Evolutionary conservation across 2,888 invertebrate genomes (phyloP), one percentile per base, ranked within the genome.

Genomic region (Pristionchus fissidentatus): DNA sequence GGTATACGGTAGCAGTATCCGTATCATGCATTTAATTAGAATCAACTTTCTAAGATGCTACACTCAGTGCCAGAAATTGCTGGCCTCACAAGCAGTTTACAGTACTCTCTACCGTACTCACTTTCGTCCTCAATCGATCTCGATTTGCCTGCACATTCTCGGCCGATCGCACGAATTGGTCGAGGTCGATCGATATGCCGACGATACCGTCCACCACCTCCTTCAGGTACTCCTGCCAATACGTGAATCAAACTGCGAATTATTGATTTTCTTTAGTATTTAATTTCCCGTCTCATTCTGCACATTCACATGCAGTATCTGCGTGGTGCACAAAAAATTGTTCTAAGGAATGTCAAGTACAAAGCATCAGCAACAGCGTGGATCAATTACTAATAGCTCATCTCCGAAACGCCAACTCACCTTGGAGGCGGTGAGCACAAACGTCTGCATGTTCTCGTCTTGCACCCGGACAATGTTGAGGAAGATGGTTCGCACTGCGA

Each of bases 181-280:
- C 97, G 88, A 99, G 94, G 93, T 99, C 98, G 88, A 98, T 94
- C 88, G 98, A 97, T 93, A 98, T 97, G 94, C 97, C 97, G 83
- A 98, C 98, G 92, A 99, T 97, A 92, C 97, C 97, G 97, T 98
- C 98, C 66, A 98, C 98, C 84, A 99, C 95, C 93, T 99, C 98
- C 89, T 97, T 97, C 93, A 99, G 98, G 94, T 98, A 99, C 0
- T 98, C 97, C 43, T 97, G 98, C 55, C n/a, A 43, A 43, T 2
- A 57, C 19, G n/a, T 57, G 29, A 4, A 35, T 13, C 5, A 35
- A 62, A 62, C 35, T 19, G 10, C 19, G 2, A 35, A 62, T 1
- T 26, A n/a, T n/a, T n/a, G n/a, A n/a, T n/a, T n/a, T n/a, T n/a
- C n/a, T n/a, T n/a, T n/a, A n/a, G n/a, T n/a, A n/a, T n/a, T n/a